These are phyloP conservation scores for Azemiops feae DNA, from an alignment of 2,113 vertebrate species.

Conservation along the genomic window DNA sequence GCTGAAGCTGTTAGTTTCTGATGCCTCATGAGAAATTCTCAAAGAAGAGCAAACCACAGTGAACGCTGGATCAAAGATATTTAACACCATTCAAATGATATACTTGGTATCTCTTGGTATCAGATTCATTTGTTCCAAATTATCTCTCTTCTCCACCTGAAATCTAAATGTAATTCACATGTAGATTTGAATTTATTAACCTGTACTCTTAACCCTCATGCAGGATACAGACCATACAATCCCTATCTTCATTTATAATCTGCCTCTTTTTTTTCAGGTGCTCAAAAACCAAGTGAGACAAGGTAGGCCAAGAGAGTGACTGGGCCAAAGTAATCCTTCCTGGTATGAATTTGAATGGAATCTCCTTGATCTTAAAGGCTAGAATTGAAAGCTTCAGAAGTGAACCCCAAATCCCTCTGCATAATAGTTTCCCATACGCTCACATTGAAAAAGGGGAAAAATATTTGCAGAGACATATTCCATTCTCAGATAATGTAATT, in stretches of 20 bases:
- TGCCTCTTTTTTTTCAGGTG: neutral
- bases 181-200: neutral
- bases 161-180: neutral
- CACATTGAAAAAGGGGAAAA: neutral
- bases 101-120: neutral
- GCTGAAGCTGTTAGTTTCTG: neutral
- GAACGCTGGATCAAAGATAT: neutral
- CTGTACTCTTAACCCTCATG: neutral
- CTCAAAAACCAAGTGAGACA: neutral
- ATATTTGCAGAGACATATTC: neutral
- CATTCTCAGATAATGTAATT: neutral
- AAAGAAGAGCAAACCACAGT: neutral
- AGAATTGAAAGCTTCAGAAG: neutral
- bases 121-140: neutral
- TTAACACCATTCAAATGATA: neutral
- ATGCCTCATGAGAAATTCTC: neutral
- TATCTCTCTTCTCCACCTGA: neutral
- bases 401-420: neutral
- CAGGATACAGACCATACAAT: neutral
- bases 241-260: neutral
- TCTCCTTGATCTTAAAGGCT: neutral
- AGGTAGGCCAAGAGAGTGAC: neutral
- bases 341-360: neutral
- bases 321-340: neutral
- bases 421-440: neutral